Evolutionary conservation across 2,888 invertebrate species (phyloP), one percentile per base, ranked within the genome.

Genomic region (Tetragonula carbonaria): DNA sequence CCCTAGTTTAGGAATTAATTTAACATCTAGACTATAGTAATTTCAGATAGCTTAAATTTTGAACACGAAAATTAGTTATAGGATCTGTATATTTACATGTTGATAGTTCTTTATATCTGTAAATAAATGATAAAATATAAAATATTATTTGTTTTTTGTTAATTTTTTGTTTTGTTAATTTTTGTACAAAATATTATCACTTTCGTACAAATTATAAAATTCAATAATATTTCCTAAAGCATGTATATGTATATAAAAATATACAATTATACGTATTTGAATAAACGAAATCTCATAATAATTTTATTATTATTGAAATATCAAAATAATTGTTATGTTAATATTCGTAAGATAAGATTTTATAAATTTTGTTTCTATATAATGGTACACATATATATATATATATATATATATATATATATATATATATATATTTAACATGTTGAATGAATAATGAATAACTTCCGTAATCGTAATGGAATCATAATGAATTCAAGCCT

Each of bases 401-500:
- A n/a, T n/a, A n/a, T n/a, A n/a, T n/a, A n/a, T n/a, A n/a, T n/a
- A n/a, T n/a, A n/a, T n/a, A n/a, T n/a, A n/a, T n/a, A n/a, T n/a
- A n/a, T n/a, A n/a, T n/a, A n/a, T n/a, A n/a, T 66, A 28, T 70
- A 3, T 45, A 28, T 72, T 72, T 63, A 72, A 38, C 55, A 4
- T 18, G 66, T 57, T 72, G 21, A 51, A 33, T 45, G 45, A 62
- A 57, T 55, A 78, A 18, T 66, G 59, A 50, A 67, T 57, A 18
- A 67, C 63, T 75, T 82, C 67, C 74, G 23, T 14, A 28, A 28
- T 51, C 62, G 23, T 59, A 75, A 81, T 78, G 67, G 66, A 70
- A 85, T 75, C 33, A 72, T 81, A 78, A 79, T 73, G 55, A 79
- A 79, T 28, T 75, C 85, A 82, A 87, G 82, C 77, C 62, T 63